Conservation (phyloP, 2,113 vertebrate species). For the Gopherus evgoodei region DNA sequence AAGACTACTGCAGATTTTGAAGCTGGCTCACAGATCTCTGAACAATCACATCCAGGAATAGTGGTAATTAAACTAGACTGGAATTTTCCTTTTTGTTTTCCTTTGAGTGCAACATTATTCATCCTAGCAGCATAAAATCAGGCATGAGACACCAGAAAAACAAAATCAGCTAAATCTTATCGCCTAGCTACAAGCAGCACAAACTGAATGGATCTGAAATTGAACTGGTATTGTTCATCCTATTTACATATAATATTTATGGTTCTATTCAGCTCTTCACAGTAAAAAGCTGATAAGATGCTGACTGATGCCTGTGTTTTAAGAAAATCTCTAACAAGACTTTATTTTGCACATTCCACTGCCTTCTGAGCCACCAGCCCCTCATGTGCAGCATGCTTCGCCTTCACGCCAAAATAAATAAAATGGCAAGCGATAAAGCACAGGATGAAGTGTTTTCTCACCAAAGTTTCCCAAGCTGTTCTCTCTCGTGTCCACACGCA, state of each 20-base stretch:
- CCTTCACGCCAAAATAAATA: accelerated
- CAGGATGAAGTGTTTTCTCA: constrained; percentile 76
- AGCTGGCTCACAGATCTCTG: neutral
- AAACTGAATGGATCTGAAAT: neutral
- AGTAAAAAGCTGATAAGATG: neutral
- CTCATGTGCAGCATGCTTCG: neutral
- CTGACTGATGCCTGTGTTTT: neutral
- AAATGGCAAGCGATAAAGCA: neutral
- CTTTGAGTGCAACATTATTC: neutral
- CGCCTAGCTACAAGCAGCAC: neutral
- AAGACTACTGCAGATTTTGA: neutral
- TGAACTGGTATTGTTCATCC: neutral
- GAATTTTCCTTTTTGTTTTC: neutral
- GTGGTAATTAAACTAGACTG: neutral
- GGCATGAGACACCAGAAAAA: neutral
- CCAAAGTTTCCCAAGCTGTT: constrained; percentile 90
- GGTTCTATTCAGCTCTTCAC: neutral
- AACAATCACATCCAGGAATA: neutral
- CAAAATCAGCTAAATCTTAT: neutral
- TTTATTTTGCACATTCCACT: neutral
- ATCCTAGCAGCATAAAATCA: neutral
- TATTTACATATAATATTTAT: neutral
- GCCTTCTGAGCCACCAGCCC: neutral
- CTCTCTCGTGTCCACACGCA: constrained; percentile 87
- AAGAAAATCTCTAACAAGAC: neutral